Conservation (phyloP, 2,888 invertebrate genomes). For the Dendrolimus pini region DNA sequence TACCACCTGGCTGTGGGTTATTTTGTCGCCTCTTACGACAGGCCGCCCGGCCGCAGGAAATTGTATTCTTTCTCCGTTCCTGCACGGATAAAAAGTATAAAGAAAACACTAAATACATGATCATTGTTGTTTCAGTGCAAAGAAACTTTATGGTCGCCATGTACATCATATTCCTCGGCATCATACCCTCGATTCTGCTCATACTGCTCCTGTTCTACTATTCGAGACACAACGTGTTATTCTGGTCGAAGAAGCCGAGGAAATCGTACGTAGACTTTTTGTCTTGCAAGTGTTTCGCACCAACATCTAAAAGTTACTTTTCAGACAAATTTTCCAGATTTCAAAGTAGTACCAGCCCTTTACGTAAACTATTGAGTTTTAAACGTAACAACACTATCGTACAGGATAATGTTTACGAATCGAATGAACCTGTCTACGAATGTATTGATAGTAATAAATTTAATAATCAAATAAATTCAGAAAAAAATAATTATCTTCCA, state of each 20-base stretch:
- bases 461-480: conserved; percentile 8
- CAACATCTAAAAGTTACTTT: conserved; percentile 11
- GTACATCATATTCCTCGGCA: conserved; percentile 91
- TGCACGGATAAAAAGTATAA: too few relatives aligned
- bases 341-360: conserved; percentile 16
- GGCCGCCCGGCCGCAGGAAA: too few relatives aligned
- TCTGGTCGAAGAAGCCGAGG: conserved; percentile 69
- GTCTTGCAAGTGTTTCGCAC: conserved; percentile 17
- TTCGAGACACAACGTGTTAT: conserved; percentile 79
- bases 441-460: conserved; percentile 11
- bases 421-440: conserved; percentile 2
- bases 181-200: conserved; percentile 84
- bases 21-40: too few relatives aligned
- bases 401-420: conserved; percentile 2
- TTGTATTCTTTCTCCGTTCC: too few relatives aligned
- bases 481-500: conserved; percentile 7
- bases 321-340: conserved; percentile 20
- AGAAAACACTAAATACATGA: too few relatives aligned
- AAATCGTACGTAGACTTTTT: conserved; percentile 66
- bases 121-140: conserved; percentile 74
- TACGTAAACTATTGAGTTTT: conserved; percentile 17
- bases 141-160: conserved; percentile 87
- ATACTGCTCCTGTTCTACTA: conserved; percentile 85
- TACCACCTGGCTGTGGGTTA: too few relatives aligned
- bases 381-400: conserved; percentile 11